Base-by-base conservation (phyloP, 2,888 invertebrate species). In the Toxonevra muliebris region DNA sequence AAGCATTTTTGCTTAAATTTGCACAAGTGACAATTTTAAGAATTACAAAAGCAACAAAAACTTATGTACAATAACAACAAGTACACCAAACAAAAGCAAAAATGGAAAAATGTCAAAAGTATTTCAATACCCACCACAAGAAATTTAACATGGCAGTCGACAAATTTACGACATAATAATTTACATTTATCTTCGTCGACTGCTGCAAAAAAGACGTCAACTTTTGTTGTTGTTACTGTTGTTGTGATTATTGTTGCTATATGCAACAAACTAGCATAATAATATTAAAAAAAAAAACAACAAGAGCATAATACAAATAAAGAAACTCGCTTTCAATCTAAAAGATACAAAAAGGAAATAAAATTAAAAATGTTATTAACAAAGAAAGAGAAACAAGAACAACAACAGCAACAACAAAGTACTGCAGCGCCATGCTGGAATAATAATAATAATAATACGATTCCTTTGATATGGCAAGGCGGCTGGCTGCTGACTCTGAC, bases 131-230 rank as follows among this genome's bases (percentile, higher is more conserved):
- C 68, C 68, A 70, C 61, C 64, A 53, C 69, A 53, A 66, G 69
- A 74, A 72, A 74, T 71, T 64, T 68, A 75, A 75, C 75, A 74
- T 75, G 75, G 75, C 75, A 73, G 71, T 72, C 74, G 74, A 76
- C 75, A 75, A 75, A 76, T 76, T 76, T 82, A 81, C 83, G 82
- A 81, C 81, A 81, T 80, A 82, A 81, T 82, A 81, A 81, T 81
- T 82, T 81, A 82, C 82, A 82, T 82, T 81, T 82, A 82, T 82
- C 81, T 82, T 81, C 82, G 76, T 73, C 73, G 74, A 71, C 70
- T 76, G 74, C 70, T 73, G 79, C 69, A 69, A 69, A 69, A 30
- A 30, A 30, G 30, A 30, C 30, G 30, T 30, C 30, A 30, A 30
- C 30, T 4, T 30, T 30, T 30, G 30, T 30, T 30, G 30, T 30